Evolutionary conservation across 2,888 invertebrate species (phyloP), one percentile per base, ranked within the genome.

Genomic region (Augiades crinisus): DNA sequence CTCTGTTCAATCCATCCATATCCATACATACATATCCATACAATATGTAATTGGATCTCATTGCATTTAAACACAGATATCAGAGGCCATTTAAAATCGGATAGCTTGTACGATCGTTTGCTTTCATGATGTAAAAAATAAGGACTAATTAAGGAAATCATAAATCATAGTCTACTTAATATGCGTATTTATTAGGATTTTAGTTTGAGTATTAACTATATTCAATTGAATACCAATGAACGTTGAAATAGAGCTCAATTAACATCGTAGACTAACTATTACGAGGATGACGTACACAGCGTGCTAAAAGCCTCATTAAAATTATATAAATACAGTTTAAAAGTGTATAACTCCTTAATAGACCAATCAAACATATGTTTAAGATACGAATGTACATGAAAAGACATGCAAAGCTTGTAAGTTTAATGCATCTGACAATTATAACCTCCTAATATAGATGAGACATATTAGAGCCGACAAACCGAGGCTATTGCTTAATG

Each of bases 361-460:
- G 41, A 17, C 30, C 27, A 41, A 17, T 16, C 3, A 12, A 5
- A 14, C 1, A 8, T 24, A 30, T 14, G n/a, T 45, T 22, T 34
- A 30, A 33, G 13, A 2, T 5, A 10, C 8, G 14, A 3, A 24
- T 16, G 3, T 2, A 22, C 4, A 14, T 19, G 12, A 36, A 36
- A 24, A 36, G 21, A 12, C 7, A 14, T 40, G 21, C 33, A 19
- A 38, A 33, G 22, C 4, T 30, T 1, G 2, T 7, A 5, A 33
- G 2, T 30, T 14, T 22, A 40, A 31, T 34, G 33, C 24, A 24
- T 24, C 31, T 34, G 49, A 49, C 49, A 49, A 50, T 50, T 36
- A 50, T 43, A 33, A 2, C 24, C 22, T 41, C 40, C 47, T 41
- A 49, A 49, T 41, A 47, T 22, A 31, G 47, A 12, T 7, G 47